Percentiles rank a stretch among this genome's conserved stretches.
Evolutionary conservation across 2,113 vertebrate species (phyloP).

Genomic region (Empidonax alnorum): DNA sequence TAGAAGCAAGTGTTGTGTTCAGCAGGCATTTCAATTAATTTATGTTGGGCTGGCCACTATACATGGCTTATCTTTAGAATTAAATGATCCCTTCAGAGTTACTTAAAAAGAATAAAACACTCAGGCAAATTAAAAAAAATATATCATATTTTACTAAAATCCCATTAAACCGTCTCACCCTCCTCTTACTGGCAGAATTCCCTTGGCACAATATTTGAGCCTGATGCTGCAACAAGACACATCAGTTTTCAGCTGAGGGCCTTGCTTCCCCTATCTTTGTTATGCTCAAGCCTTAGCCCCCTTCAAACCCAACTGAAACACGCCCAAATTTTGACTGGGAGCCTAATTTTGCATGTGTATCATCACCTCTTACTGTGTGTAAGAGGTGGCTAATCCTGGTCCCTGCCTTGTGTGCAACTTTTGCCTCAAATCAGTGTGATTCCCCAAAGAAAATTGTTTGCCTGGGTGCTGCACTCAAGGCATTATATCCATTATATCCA

Average conservation of each 20-base stretch:
- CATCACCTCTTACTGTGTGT: not conserved
- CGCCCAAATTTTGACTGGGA: not conserved
- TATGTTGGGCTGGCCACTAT: not conserved
- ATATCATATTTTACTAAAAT: conserved; percentile 18
- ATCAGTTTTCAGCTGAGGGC: not conserved
- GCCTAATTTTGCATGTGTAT: not conserved
- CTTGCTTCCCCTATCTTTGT: not conserved
- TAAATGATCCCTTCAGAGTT: conserved; percentile 44
- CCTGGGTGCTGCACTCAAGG: not conserved
- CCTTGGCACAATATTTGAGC: conserved; percentile 20
- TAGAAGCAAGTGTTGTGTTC: conserved; percentile 22
- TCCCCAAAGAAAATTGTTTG: not conserved
- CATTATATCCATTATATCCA: not conserved
- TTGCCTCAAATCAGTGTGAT: not conserved
- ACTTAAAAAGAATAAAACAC: conserved; percentile 63
- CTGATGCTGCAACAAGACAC: not conserved
- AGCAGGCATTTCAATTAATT: conserved; percentile 34
- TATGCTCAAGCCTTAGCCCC: not conserved
- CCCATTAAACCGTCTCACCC: conserved; percentile 24
- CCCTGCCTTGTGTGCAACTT: not conserved
- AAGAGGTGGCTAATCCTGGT: not conserved
- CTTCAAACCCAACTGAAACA: not conserved
- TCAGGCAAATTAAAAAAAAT: conserved; percentile 58
- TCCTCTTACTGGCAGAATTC: conserved; percentile 11
- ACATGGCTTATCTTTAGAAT: conserved; percentile 42